These are phyloP conservation scores for Cathartes aura DNA, from an alignment of 2,113 vertebrate species.

Conservation along the genomic window DNA sequence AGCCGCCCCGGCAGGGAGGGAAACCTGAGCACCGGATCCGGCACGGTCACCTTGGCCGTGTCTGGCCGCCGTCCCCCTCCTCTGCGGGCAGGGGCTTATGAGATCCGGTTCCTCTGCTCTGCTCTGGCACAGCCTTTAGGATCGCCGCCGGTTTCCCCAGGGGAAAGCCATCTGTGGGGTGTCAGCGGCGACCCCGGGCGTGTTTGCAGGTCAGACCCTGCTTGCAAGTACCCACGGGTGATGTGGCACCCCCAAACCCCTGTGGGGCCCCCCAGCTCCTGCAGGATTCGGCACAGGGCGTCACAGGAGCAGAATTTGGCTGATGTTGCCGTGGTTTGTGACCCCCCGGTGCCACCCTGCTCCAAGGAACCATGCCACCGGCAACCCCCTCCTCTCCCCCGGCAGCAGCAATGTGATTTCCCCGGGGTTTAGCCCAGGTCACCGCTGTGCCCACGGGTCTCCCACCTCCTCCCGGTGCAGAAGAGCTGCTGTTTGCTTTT, in stretches of 20 bases:
- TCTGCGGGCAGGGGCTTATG: rapidly evolving
- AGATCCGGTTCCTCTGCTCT: not conserved
- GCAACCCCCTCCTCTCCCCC: not conserved
- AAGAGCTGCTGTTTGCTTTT: not conserved
- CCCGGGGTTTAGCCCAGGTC: too few species aligned
- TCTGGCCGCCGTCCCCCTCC: not conserved
- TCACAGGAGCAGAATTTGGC: not conserved
- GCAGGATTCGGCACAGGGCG: not conserved
- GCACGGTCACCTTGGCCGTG: not conserved
- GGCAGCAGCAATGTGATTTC: not conserved
- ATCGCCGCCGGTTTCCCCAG: rapidly evolving
- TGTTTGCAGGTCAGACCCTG: not conserved
- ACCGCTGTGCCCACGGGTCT: not conserved
- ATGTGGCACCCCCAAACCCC: not conserved
- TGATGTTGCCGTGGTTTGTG: not conserved
- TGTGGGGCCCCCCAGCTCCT: not conserved
- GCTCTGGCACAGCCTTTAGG: not conserved
- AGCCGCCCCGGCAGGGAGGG: not conserved
- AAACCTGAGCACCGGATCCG: not conserved
- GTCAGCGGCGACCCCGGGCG: rapidly evolving
- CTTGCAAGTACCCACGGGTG: not conserved
- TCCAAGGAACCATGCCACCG: rapidly evolving
- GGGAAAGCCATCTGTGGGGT: not conserved
- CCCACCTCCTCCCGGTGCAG: not conserved
- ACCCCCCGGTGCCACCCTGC: not conserved